Base-by-base conservation (phyloP, 2,888 invertebrate genomes). In the Prenolepis imparis region DNA sequence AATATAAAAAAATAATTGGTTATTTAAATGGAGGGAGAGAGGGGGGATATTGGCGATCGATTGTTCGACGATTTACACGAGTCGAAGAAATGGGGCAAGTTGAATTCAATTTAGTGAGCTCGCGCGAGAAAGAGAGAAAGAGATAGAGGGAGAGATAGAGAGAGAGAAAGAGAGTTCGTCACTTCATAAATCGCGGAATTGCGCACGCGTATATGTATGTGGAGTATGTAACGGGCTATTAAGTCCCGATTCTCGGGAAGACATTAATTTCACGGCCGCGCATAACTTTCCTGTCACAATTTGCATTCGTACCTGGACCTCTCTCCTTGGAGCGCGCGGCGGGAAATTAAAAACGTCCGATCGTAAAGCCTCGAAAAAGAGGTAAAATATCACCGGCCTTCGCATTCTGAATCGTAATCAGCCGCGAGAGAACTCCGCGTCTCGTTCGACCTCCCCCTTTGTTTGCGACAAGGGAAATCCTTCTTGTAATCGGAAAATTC, bases 281-380 rank as follows among this genome's bases (percentile, higher is more conserved):
- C 91, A 91, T 93, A 93, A 93, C 91, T 94, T 92, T 90, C 90
- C 90, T 90, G 93, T 93, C 93, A 93, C 91, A 94, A 93, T 94
- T 94, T 94, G 93, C 94, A 94, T 94, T 92, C 91, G 66, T 28
- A 28, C 70, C 84, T 57, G 41, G 72, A 73, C 87, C 87, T 84
- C 87, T 88, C 87, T 88, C 87, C 88, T 88, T 72, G 75, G 83
- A 86, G 87, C 88, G 85, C 77, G 83, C 85, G 84, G 77, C 83
- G 93, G 94, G 92, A 94, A 94, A 94, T 94, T 94, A 94, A 94
- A 94, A 94, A 94, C 93, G 94, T 93, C 93, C 91, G 93, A 93
- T 93, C 93, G 92, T 94, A 94, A 94, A 94, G 92, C 82, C 91
- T 90, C 88, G 92, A 92, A 92, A 80, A 91, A 91, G 90, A 88